Percentiles rank a stretch among this genome's conserved stretches.
Evolutionary conservation across 2,113 vertebrate species (phyloP).

Genomic region (Arvicanthis niloticus): DNA sequence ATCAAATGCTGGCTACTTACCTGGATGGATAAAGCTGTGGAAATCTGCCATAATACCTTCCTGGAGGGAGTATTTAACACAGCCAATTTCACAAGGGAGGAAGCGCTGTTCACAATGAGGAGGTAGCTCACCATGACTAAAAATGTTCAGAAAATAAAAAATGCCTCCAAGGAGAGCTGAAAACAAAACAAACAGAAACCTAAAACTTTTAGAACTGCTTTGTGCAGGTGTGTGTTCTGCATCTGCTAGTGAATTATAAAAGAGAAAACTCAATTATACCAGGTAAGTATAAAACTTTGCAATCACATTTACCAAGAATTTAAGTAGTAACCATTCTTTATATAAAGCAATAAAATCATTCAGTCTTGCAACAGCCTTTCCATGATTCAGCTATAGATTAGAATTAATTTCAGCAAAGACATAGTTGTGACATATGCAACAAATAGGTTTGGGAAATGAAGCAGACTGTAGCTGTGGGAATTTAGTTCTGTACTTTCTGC

Average conservation of each 20-base stretch:
- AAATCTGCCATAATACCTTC: conserved; percentile 86
- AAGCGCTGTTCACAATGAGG: conserved; percentile 87
- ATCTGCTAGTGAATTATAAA: conserved; percentile 2
- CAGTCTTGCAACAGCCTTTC: background rate
- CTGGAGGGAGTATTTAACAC: conserved; percentile 87
- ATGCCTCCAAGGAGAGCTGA: conserved; percentile 82
- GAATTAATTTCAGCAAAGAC: background rate
- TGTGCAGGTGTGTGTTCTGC: background rate
- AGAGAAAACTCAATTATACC: conserved; percentile 20
- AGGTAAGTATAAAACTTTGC: conserved; percentile 5
- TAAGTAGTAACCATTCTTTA: conserved; percentile 25
- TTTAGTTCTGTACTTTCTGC: conserved; percentile 32
- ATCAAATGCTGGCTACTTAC: conserved; percentile 76
- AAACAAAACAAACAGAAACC: conserved; percentile 24
- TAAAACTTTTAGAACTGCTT: conserved; percentile 17
- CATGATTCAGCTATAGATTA: background rate
- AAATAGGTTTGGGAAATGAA: background rate
- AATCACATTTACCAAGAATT: conserved; percentile 18
- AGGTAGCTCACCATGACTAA: conserved; percentile 89
- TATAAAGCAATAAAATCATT: conserved; percentile 28
- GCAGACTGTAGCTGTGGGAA: background rate
- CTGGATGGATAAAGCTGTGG: conserved; percentile 89
- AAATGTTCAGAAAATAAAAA: conserved; percentile 90
- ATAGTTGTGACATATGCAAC: conserved; percentile 1
- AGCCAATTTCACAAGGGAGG: conserved; percentile 90